Percentiles rank a stretch among this genome's conserved stretches.
These are phyloP conservation scores for Machimus rusticus DNA, from an alignment of 2,888 invertebrate species.

Conservation along the genomic window DNA sequence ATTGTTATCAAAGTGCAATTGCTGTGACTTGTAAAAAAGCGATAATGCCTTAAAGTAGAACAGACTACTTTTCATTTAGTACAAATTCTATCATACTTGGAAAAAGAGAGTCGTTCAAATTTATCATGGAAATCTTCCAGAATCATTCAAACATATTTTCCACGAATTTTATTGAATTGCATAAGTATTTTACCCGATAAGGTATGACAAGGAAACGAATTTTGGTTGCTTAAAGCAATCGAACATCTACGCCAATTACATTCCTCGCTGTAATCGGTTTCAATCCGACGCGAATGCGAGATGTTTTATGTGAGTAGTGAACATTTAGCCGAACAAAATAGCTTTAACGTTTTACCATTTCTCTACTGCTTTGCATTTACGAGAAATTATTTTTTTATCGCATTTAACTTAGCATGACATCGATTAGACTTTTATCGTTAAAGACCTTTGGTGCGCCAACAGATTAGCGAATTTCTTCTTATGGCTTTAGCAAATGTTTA, in stretches of 20 bases:
- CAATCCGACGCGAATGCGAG: not conserved
- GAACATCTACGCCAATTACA: not conserved
- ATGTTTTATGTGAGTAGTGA: not conserved
- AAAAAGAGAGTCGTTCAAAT: not conserved
- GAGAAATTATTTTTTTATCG: not conserved
- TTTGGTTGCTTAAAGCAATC: not conserved
- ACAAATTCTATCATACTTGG: conserved; percentile 7
- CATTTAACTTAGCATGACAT: not conserved
- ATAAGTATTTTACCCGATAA: not conserved
- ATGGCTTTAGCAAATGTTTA: conserved; percentile 9
- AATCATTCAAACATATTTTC: not conserved
- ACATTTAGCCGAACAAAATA: not conserved
- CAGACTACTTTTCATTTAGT: conserved; percentile 14
- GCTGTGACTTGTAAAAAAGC: not conserved
- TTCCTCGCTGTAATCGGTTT: not conserved
- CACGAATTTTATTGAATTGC: not conserved
- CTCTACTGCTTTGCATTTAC: not conserved
- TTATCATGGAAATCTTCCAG: not conserved
- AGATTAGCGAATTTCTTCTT: not conserved
- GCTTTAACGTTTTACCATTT: conserved; percentile 1
- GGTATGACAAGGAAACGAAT: not conserved
- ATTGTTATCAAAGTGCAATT: conserved; percentile 31
- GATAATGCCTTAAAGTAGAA: conserved; percentile 14
- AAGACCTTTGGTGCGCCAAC: not conserved
- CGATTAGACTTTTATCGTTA: not conserved